Evolutionary conservation across 2,113 vertebrate genomes (phyloP).

Genomic region (Callocephalon fimbriatum): DNA sequence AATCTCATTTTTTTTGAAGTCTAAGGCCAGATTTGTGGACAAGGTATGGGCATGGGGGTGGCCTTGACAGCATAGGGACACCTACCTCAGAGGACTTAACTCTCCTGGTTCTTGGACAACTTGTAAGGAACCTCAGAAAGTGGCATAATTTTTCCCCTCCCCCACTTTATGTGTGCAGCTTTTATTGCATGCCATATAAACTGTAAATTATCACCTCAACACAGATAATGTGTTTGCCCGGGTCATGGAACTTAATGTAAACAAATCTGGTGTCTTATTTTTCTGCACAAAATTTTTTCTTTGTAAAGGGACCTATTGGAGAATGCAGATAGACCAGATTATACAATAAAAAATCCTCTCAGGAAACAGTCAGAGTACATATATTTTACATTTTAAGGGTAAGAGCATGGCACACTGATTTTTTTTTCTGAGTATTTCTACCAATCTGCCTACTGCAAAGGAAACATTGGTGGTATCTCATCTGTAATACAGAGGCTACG

Average conservation of each 20-base stretch:
- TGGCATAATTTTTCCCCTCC: background rate
- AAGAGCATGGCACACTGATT: background rate
- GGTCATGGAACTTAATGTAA: background rate
- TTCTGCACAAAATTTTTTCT: background rate
- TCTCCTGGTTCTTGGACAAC: background rate
- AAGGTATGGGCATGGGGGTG: no score
- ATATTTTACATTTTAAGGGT: background rate
- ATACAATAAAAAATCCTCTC: background rate
- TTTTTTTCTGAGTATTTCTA: background rate
- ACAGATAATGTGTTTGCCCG: background rate
- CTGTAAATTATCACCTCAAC: background rate
- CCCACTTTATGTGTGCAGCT: background rate
- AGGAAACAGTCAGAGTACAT: background rate
- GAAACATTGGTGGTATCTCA: background rate
- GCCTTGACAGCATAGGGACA: background rate
- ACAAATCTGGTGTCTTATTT: background rate
- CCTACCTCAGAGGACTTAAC: fast-evolving
- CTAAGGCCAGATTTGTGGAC: background rate
- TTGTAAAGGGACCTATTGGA: background rate
- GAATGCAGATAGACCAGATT: background rate
- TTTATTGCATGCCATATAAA: background rate
- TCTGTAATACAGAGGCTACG: background rate
- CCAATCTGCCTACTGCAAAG: background rate
- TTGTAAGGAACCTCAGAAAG: background rate
- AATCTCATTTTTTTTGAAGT: background rate